Evolutionary conservation across 2,888 invertebrate species (phyloP).

Genomic region (Nomada flava): DNA sequence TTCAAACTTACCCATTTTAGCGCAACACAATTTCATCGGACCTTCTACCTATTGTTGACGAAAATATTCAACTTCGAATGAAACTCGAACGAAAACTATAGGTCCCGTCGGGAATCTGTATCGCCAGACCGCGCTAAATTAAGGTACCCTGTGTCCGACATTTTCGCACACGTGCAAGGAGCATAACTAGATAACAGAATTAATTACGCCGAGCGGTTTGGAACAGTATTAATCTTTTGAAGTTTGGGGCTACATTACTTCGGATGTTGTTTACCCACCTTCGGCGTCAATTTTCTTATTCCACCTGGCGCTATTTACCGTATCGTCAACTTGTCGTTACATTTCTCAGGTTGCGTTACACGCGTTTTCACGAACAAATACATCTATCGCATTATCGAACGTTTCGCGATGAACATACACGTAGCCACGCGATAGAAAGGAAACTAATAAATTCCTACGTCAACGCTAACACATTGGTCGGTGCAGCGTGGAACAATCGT

Average conservation of each 20-base stretch:
- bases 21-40: not conserved
- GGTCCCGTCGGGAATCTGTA: not conserved
- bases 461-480: not conserved
- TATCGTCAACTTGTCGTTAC: not conserved
- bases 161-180: not conserved
- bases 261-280: not conserved
- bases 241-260: not conserved
- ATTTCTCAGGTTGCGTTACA: not conserved
- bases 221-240: constrained; percentile 25
- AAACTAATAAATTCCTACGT: constrained; percentile 1
- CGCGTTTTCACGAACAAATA: not conserved
- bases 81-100: not conserved
- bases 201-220: constrained; percentile 17
- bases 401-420: not conserved
- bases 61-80: not conserved
- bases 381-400: constrained; percentile 2
- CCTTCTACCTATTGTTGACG: too few relatives aligned
- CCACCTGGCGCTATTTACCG: not conserved
- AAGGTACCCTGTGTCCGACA: not conserved
- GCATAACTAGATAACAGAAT: constrained; percentile 8
- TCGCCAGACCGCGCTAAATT: not conserved
- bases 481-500: not conserved
- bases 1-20: not conserved
- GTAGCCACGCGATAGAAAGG: not conserved
- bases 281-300: not conserved